Evolutionary conservation across 2,113 vertebrate species (phyloP), one percentile per base, ranked within the genome.

Genomic region (Grammomys surdaster): DNA sequence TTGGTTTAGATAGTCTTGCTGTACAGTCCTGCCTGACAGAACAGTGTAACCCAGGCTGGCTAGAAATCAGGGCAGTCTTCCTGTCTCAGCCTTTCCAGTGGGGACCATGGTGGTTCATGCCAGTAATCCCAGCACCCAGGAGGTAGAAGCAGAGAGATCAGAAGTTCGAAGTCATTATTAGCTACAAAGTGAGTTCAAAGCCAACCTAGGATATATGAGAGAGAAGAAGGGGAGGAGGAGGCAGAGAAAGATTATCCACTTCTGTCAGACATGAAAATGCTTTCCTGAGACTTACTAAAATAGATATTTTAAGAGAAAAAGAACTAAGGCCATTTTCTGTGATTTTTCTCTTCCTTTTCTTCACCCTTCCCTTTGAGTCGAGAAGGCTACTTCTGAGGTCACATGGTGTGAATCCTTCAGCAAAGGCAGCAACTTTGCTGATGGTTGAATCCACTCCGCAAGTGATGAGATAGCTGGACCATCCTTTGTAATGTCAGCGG

Each of bases 401-500:
- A 3, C 60, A 43, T 0, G 17, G 36, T 40, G 86, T 33, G 5
- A 75, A 88, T 67, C 51, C 2, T 43, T 0, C 80, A 5, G 1
- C 36, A 91, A 63, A 43, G 54, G 70, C 63, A 0, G 89, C 73
- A 24, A 31, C 81, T 86, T 20, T 3, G 7, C 65, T 78, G 72
- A 91, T 91, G 69, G 54, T 91, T 95, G 90, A 43, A 63, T 80
- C 33, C 43, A 89, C 92, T 94, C 93, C 0, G 56, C 0, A 17
- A 63, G 48, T 51, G 12, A 22, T 75, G 26, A 95, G 76, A 95
- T 26, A 20, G 43, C 60, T 95, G 51, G 82, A 88, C 87, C 96
- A 76, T 22, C 77, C 85, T 81, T 90, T 40, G 56, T 17, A 28
- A 67, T 7, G 73, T 54, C 10, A 22, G 87, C 0, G 6, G 69